phyloP scores from a whole-genome alignment of 2,888 invertebrate genomes.

The Dendrolimus houi region DNA sequence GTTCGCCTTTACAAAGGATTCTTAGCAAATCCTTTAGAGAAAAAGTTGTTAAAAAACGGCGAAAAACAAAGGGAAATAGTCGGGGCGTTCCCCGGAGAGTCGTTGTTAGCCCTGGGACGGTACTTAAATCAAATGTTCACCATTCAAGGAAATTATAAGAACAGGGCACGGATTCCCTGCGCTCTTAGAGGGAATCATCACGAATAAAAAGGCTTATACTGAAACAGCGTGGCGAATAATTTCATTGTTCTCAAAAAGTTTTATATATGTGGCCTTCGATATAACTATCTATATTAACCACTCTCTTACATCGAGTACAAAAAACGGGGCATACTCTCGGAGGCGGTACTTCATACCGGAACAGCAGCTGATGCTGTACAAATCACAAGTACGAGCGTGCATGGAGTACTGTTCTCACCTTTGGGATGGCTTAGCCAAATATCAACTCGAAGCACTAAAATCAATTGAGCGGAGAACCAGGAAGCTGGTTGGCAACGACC shows the following conservation, averaged over 20 bases:
- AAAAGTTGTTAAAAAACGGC: slow-evolving; percentile 63
- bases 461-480: too few species aligned
- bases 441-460: too few species aligned
- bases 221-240: slow-evolving; percentile 43
- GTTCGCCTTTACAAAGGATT: slow-evolving; percentile 41
- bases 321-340: too few species aligned
- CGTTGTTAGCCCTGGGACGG: slow-evolving; percentile 66
- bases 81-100: slow-evolving; percentile 62
- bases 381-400: too few species aligned
- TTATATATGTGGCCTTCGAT: slow-evolving; percentile 9
- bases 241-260: slow-evolving; percentile 32
- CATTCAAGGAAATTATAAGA: slow-evolving; percentile 73
- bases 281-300: background rate
- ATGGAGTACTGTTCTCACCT: too few species aligned
- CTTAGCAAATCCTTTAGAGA: slow-evolving; percentile 57
- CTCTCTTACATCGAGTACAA: too few species aligned
- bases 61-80: slow-evolving; percentile 71
- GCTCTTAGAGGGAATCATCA: slow-evolving; percentile 40
- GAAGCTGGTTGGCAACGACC: too few species aligned
- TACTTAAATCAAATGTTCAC: slow-evolving; percentile 74
- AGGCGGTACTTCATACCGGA: too few species aligned
- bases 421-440: too few species aligned
- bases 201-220: slow-evolving; percentile 55
- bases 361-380: too few species aligned
- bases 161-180: slow-evolving; percentile 53